Percentiles rank a stretch among this genome's conserved stretches.
These are phyloP conservation scores for Suricata suricatta DNA, from an alignment of 2,113 vertebrate species.

Conservation along the genomic window DNA sequence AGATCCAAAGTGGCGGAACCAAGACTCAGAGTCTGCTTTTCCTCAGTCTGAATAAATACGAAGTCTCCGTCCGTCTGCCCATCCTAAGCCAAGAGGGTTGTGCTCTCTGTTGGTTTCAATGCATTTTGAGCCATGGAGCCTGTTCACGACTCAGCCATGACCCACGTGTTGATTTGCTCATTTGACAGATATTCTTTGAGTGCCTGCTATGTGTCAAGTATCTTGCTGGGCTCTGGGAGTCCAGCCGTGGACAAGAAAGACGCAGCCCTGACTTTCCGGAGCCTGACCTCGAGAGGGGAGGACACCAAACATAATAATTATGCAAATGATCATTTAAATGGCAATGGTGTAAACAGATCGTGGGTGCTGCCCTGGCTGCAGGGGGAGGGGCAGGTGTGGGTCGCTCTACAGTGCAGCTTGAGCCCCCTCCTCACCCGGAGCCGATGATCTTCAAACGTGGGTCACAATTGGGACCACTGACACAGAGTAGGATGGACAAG, in stretches of 20 bases:
- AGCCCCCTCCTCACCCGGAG: neutral
- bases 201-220: neutral
- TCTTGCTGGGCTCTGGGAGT: neutral
- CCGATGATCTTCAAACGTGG: neutral
- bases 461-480: neutral
- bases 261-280: neutral
- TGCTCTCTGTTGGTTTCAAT: neutral
- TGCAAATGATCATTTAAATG: neutral
- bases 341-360: neutral
- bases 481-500: neutral
- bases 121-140: accelerated
- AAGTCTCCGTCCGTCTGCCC: accelerated
- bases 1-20: neutral
- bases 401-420: too few species aligned
- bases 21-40: neutral
- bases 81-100: accelerated
- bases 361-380: neutral
- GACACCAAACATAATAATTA: neutral
- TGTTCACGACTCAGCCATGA: accelerated
- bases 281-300: neutral
- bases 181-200: neutral
- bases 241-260: neutral
- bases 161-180: neutral
- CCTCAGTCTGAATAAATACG: neutral
- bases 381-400: neutral